These are phyloP conservation scores for Micoletzkya japonica DNA, from an alignment of 2,888 invertebrate genomes.

Conservation along the genomic window DNA sequence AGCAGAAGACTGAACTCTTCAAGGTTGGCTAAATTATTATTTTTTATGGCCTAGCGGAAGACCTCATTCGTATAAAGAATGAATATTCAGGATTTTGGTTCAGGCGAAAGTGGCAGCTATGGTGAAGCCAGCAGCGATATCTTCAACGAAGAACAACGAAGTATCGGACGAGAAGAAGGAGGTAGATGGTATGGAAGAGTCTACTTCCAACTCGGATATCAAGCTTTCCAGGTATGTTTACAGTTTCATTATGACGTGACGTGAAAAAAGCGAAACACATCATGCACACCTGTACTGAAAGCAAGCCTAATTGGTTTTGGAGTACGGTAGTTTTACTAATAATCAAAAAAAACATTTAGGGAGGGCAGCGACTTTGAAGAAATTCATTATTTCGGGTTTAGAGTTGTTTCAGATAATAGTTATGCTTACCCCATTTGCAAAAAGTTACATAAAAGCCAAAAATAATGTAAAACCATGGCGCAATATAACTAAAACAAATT, in stretches of 20 bases:
- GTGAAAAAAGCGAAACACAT: too few species aligned
- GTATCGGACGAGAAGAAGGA: neutral
- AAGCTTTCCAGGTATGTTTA: conserved; percentile 17
- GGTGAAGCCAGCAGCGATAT: conserved; percentile 3
- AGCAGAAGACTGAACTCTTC: conserved; percentile 4
- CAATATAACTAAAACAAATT: too few species aligned
- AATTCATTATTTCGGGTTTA: too few species aligned
- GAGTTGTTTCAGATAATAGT: too few species aligned
- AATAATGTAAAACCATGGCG: too few species aligned
- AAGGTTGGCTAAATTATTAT: neutral
- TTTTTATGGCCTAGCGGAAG: neutral
- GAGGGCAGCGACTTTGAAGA: too few species aligned
- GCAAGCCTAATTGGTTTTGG: too few species aligned
- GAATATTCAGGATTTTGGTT: neutral
- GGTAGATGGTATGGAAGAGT: neutral
- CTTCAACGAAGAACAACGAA: neutral
- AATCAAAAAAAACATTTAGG: too few species aligned
- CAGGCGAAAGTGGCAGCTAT: conserved; percentile 16
- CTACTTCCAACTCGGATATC: conserved; percentile 15
- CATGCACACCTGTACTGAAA: too few species aligned
- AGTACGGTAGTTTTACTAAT: too few species aligned
- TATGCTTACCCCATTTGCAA: too few species aligned
- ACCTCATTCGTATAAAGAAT: neutral
- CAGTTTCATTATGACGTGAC: neutral
- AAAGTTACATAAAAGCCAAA: too few species aligned